phyloP scores from a whole-genome alignment of 2,113 vertebrate species.

The pig (Sus scrofa) region T2T-Sscrofa CM000820.6:77054001-77054500 shows the following conservation, averaged over 20 bases:
- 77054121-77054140: background rate
- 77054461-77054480: background rate
- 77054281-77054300: background rate
- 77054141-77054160: background rate
- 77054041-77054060: background rate
- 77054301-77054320: background rate
- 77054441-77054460: background rate
- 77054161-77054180: conserved; percentile 15
- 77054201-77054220: background rate
- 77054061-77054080: background rate
- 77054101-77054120: background rate
- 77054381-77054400: background rate
- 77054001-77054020: background rate
- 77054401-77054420: background rate
- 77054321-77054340: background rate
- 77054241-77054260: background rate
- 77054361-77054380: background rate
- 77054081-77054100: background rate
- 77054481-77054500: background rate
- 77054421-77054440: background rate
- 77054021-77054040: background rate
- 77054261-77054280: background rate
- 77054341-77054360: background rate
- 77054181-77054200: background rate
- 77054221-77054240: background rate